Evolutionary conservation across 2,113 vertebrate genomes (phyloP).

Genomic region (Neodon shergylaensis): DNA sequence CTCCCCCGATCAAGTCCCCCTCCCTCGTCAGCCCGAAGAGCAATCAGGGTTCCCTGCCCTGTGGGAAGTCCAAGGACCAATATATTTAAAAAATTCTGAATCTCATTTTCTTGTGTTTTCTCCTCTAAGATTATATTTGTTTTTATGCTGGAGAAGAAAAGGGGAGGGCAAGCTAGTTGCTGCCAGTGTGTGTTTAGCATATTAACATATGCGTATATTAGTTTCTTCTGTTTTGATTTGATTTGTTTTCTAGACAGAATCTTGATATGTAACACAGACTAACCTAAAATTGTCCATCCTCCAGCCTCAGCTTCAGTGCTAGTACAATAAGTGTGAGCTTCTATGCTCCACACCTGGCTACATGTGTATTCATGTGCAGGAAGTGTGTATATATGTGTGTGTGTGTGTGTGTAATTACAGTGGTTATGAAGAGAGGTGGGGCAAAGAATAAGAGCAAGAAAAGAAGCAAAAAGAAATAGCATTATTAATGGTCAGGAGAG

Average conservation of each 20-base stretch:
- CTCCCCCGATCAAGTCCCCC: too few species aligned
- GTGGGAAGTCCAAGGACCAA: too few species aligned
- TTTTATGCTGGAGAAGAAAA: slow-evolving; percentile 8
- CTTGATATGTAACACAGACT: neutral
- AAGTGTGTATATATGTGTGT: too few species aligned
- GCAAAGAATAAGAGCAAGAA: neutral
- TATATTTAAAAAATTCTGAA: slow-evolving; percentile 15
- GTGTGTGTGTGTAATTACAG: neutral
- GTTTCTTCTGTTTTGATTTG: neutral
- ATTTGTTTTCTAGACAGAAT: neutral
- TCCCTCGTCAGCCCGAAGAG: too few species aligned
- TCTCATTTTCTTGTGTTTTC: slow-evolving; percentile 12
- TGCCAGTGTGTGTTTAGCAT: neutral
- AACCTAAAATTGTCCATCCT: neutral
- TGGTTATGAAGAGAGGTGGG: neutral
- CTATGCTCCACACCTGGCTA: neutral
- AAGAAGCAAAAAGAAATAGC: neutral
- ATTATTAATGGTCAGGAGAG: neutral
- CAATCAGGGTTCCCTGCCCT: too few species aligned
- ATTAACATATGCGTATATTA: neutral
- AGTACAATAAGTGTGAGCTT: neutral
- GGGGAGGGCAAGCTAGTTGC: neutral
- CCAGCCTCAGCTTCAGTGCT: neutral
- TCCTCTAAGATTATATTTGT: slow-evolving; percentile 37
- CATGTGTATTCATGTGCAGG: neutral